phyloP scores from a whole-genome alignment of 2,888 invertebrate species.

The Drosophila acutilabella region DNA sequence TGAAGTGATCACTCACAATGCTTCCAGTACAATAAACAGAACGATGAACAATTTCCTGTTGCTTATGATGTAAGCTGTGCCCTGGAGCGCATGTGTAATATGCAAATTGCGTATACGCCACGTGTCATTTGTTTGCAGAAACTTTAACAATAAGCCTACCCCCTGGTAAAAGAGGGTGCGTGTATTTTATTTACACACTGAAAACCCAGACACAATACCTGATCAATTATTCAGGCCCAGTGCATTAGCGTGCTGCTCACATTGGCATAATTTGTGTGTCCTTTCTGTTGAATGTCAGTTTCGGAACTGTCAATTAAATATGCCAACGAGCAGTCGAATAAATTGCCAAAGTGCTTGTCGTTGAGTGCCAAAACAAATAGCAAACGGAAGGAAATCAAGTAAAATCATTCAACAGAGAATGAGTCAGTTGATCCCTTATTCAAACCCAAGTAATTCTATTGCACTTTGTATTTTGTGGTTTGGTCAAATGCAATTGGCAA shows the following conservation, averaged over 20 bases:
- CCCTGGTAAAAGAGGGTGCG: neutral
- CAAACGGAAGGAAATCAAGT: constrained; percentile 42
- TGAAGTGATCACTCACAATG: too few relatives aligned
- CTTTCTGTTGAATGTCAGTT: constrained; percentile 41
- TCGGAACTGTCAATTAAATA: constrained; percentile 67
- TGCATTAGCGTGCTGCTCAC: constrained; percentile 67
- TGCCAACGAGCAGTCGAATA: constrained; percentile 62
- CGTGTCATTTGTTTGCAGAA: constrained; percentile 37
- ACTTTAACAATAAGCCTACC: constrained; percentile 24
- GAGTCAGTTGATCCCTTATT: constrained; percentile 8
- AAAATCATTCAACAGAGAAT: constrained; percentile 17
- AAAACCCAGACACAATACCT: constrained; percentile 56
- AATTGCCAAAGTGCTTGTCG: constrained; percentile 62
- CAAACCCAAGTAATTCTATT: constrained; percentile 44
- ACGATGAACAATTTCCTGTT: too few relatives aligned
- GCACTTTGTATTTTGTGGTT: constrained; percentile 58
- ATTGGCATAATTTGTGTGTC: constrained; percentile 72
- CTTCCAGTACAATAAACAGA: too few relatives aligned
- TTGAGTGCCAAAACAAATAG: constrained; percentile 56
- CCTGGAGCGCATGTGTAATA: constrained; percentile 47
- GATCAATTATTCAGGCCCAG: constrained; percentile 69
- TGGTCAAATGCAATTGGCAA: constrained; percentile 55
- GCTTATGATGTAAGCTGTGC: constrained; percentile 14
- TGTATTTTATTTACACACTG: constrained; percentile 61
- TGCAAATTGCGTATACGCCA: constrained; percentile 69